phyloP scores from a whole-genome alignment of 1,140 invertebrate species.

The Zaprionus taronus region DNA sequence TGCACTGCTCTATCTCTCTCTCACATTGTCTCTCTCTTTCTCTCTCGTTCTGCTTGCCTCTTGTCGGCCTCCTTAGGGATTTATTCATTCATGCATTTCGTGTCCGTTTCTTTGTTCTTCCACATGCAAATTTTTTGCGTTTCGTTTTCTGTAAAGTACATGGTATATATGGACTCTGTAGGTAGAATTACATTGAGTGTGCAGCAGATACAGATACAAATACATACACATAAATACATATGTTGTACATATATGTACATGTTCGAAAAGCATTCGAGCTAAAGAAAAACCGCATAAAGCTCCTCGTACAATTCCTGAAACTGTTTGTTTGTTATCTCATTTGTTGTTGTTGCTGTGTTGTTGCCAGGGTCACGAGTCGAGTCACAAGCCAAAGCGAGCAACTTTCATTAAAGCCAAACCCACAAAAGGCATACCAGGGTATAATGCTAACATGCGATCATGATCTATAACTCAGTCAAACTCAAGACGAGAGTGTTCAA shows the following conservation, averaged over 20 bases:
- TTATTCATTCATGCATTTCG: slow-evolving; percentile 66
- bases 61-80: slow-evolving; percentile 44
- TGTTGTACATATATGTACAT: background rate
- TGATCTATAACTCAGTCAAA: slow-evolving; percentile 41
- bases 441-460: slow-evolving; percentile 20
- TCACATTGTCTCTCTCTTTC: background rate
- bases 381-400: slow-evolving; percentile 58
- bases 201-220: slow-evolving; percentile 21
- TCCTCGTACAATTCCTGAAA: slow-evolving; percentile 57
- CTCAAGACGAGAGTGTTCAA: slow-evolving; percentile 35
- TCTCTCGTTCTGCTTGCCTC: background rate
- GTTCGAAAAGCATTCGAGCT: background rate
- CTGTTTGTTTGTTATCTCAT: slow-evolving; percentile 18
- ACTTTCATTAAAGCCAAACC: slow-evolving; percentile 69
- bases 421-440: slow-evolving; percentile 45
- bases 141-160: slow-evolving; percentile 42
- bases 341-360: slow-evolving; percentile 34
- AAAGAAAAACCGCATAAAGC: slow-evolving; percentile 53
- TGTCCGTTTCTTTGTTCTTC: slow-evolving; percentile 42
- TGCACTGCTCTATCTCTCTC: slow-evolving; percentile 3
- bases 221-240: background rate
- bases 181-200: slow-evolving; percentile 46
- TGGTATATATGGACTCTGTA: slow-evolving; percentile 25
- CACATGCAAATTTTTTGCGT: slow-evolving; percentile 62
- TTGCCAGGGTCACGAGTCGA: slow-evolving; percentile 61